Conservation (phyloP, 2,888 invertebrate genomes). For the Campoplex capitator region DNA sequence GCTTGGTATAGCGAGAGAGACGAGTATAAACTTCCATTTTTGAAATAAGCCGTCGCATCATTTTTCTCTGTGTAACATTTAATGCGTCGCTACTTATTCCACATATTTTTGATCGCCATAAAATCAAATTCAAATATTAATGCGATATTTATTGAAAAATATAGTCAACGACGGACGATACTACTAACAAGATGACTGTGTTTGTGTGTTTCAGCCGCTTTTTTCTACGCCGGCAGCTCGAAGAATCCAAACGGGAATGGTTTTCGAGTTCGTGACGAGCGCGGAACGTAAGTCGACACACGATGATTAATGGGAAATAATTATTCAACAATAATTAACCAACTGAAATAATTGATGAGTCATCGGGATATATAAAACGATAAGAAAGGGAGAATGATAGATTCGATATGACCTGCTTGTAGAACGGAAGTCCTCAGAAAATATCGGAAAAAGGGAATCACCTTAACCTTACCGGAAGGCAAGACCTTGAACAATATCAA, state of each 20-base stretch:
- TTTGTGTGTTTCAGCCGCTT: constrained; percentile 89
- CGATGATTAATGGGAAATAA: constrained; percentile 5
- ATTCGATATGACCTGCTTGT: constrained; percentile 66
- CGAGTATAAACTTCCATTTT: background rate
- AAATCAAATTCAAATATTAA: too few species aligned
- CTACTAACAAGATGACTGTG: too few species aligned
- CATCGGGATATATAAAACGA: background rate
- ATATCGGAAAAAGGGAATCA: constrained; percentile 93
- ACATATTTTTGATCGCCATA: background rate
- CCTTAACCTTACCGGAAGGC: constrained; percentile 94
- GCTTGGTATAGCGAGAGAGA: background rate
- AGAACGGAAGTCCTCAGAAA: constrained; percentile 91
- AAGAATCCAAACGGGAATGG: constrained; percentile 89
- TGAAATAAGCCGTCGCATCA: background rate
- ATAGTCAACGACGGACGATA: too few species aligned
- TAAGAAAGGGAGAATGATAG: background rate
- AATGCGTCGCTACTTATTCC: background rate
- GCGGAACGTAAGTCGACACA: constrained; percentile 87
- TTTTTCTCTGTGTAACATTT: background rate
- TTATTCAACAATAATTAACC: constrained; percentile 16
- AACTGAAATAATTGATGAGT: constrained; percentile 19
- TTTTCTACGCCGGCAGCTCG: constrained; percentile 94
- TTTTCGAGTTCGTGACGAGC: constrained; percentile 92
- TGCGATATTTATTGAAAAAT: too few species aligned
- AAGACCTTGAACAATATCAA: constrained; percentile 92